Evolutionary conservation across 2,888 invertebrate species (phyloP).

Genomic region (Crematogaster levior): DNA sequence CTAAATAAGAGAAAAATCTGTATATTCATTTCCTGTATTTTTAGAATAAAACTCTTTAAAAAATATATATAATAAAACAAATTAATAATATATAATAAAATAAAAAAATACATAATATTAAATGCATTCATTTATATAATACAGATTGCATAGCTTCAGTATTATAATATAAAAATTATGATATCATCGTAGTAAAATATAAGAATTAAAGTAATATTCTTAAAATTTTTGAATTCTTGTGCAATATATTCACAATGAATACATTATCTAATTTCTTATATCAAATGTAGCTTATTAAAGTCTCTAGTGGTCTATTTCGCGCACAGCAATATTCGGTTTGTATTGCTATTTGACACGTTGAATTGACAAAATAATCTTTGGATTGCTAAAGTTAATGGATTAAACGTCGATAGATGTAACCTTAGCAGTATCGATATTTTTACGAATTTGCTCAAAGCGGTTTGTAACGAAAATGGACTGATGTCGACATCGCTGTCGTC

Average conservation of each 20-base stretch:
- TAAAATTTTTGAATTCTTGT: neutral
- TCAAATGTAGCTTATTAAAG: neutral
- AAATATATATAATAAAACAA: no score
- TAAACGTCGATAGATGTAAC: slow-evolving; percentile 19
- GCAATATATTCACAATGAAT: neutral
- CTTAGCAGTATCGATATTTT: slow-evolving; percentile 25
- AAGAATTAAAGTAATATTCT: neutral
- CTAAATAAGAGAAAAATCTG: neutral
- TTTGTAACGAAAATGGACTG: slow-evolving; percentile 30
- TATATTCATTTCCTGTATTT: neutral
- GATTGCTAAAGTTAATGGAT: slow-evolving; percentile 8
- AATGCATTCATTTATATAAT: no score
- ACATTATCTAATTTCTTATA: neutral
- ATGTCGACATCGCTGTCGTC: neutral
- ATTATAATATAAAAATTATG: neutral
- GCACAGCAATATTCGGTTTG: no score
- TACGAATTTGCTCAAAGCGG: slow-evolving; percentile 24
- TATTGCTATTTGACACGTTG: neutral
- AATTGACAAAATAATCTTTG: neutral
- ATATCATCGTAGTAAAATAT: neutral
- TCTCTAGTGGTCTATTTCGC: neutral
- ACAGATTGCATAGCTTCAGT: no score
- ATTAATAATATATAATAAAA: no score
- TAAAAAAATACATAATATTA: no score
- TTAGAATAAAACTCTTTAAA: neutral